Evolutionary conservation across 1,140 invertebrate species (phyloP).

Genomic region (Eupeodes corollae): DNA sequence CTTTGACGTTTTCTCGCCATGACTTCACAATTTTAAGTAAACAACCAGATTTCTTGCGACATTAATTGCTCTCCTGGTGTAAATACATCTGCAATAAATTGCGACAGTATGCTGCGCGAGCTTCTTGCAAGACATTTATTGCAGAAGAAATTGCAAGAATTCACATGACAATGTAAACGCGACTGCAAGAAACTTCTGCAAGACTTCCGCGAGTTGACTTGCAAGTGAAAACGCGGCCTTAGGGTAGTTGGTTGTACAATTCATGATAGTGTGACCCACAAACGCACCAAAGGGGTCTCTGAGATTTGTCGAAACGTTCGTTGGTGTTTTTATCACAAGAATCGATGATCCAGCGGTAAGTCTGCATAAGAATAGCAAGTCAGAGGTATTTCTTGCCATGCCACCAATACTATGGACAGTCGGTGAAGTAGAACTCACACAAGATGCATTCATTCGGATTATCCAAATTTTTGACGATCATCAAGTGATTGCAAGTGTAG

Average conservation of each 20-base stretch:
- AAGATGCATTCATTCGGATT: constrained; percentile 95
- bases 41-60: no score
- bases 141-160: no score
- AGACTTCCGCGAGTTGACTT: no score
- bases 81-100: no score
- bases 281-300: constrained; percentile 91
- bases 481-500: constrained; percentile 81
- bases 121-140: no score
- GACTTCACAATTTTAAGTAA: no score
- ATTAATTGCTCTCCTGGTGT: no score
- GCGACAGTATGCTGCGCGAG: no score
- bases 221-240: no score
- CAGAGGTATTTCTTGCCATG: constrained; percentile 94
- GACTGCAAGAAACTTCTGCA: no score
- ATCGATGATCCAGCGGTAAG: constrained; percentile 95
- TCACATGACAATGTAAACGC: no score
- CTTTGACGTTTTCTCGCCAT: no score
- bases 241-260: constrained; percentile 93
- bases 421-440: constrained; percentile 94
- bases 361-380: constrained; percentile 92
- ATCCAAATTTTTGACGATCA: constrained; percentile 87
- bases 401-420: constrained; percentile 98
- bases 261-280: constrained; percentile 97
- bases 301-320: constrained; percentile 70
- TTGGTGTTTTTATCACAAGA: constrained; percentile 78